Percentiles rank a stretch among this genome's conserved stretches.
Conservation (phyloP, 2,888 invertebrate genomes). For the Orchesellides sinensis region DNA sequence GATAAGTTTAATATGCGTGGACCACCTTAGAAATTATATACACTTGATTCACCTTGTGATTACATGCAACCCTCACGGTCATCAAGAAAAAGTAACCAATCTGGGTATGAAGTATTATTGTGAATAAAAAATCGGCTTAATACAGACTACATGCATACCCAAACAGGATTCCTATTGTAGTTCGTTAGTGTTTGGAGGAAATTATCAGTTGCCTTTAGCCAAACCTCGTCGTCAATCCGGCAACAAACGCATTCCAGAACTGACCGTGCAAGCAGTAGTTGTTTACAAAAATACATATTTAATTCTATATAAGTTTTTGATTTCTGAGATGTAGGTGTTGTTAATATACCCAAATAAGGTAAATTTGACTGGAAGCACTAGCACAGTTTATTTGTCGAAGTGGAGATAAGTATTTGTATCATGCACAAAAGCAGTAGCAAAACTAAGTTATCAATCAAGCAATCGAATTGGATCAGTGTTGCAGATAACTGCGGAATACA, state of each 20-base stretch:
- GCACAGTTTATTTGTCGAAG: no score
- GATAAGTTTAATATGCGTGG: constrained; percentile 67
- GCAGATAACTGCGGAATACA: no score
- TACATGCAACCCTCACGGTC: constrained; percentile 67
- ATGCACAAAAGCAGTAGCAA: no score
- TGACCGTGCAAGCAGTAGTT: constrained; percentile 48
- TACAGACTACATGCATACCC: constrained; percentile 43
- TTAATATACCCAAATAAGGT: no score
- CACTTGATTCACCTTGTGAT: constrained; percentile 66
- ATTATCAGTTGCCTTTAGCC: constrained; percentile 48
- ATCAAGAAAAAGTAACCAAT: constrained; percentile 66
- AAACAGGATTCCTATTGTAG: constrained; percentile 59
- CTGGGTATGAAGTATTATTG: constrained; percentile 64
- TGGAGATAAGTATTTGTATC: no score
- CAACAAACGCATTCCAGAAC: constrained; percentile 66
- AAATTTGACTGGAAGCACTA: no score
- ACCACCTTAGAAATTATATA: constrained; percentile 67
- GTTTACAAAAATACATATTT: constrained; percentile 47
- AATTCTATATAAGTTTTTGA: not conserved
- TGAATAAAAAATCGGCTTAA: constrained; percentile 57
- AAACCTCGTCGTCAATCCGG: constrained; percentile 51
- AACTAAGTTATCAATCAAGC: no score
- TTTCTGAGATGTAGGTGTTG: not conserved
- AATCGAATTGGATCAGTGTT: no score
- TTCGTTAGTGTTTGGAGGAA: constrained; percentile 67